Evolutionary conservation across 2,113 vertebrate species (phyloP).

Genomic region (Sus scrofa): T2T-Sscrofa CM000812.6:163521501-163522000

Average conservation of each 20-base stretch:
- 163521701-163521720: too few relatives aligned
- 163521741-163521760: too few relatives aligned
- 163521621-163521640: neutral
- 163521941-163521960: neutral
- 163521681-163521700: too few relatives aligned
- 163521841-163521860: too few relatives aligned
- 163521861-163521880: neutral
- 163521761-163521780: too few relatives aligned
- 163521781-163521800: too few relatives aligned
- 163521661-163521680: too few relatives aligned
- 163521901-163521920: neutral
- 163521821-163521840: too few relatives aligned
- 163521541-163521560: neutral
- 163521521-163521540: neutral
- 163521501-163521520: neutral
- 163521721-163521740: too few relatives aligned
- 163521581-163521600: neutral
- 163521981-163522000: neutral
- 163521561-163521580: neutral
- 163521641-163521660: too few relatives aligned
- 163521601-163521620: neutral
- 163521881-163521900: too few relatives aligned
- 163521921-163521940: neutral
- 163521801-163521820: too few relatives aligned
- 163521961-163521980: neutral